Evolutionary conservation across 1,140 invertebrate genomes (phyloP).

Genomic region (Lepidotrigona ventralis): DNA sequence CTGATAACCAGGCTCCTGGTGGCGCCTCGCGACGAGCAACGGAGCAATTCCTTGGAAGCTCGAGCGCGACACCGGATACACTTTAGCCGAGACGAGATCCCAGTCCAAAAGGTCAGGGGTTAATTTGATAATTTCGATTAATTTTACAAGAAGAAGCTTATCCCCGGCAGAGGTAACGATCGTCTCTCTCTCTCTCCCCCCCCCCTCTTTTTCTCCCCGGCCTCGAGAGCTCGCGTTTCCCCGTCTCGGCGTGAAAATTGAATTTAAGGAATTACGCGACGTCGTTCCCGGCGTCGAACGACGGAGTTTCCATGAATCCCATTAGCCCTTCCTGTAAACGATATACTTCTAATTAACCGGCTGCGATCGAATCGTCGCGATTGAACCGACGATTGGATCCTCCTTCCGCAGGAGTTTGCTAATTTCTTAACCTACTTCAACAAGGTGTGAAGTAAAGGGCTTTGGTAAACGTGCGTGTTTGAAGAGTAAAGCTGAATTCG

Average conservation of each 20-base stretch:
- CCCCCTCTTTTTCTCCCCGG: too few relatives aligned
- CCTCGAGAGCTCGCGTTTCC: neutral
- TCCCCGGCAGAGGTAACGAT: neutral
- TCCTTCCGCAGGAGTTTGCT: neutral
- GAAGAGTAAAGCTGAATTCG: neutral
- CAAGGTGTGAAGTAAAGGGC: too few relatives aligned
- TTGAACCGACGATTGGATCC: neutral
- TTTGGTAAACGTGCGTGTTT: neutral
- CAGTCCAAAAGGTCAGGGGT: constrained; percentile 12
- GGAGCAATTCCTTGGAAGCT: neutral
- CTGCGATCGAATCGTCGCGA: neutral
- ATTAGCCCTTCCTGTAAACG: neutral
- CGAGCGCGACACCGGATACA: neutral
- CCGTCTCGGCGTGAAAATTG: constrained; percentile 3
- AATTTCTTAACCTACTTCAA: neutral
- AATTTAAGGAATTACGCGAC: constrained; percentile 35
- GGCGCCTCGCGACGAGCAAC: neutral
- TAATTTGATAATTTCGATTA: constrained; percentile 50
- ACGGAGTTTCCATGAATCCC: constrained; percentile 27
- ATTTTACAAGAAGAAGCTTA: constrained; percentile 38
- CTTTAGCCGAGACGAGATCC: constrained; percentile 13
- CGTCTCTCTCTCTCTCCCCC: too few relatives aligned
- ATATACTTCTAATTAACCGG: constrained; percentile 1
- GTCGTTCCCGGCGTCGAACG: constrained; percentile 8
- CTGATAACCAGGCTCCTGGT: neutral